Conservation (phyloP, 2,888 invertebrate species). For the Apamea epomidion region DNA sequence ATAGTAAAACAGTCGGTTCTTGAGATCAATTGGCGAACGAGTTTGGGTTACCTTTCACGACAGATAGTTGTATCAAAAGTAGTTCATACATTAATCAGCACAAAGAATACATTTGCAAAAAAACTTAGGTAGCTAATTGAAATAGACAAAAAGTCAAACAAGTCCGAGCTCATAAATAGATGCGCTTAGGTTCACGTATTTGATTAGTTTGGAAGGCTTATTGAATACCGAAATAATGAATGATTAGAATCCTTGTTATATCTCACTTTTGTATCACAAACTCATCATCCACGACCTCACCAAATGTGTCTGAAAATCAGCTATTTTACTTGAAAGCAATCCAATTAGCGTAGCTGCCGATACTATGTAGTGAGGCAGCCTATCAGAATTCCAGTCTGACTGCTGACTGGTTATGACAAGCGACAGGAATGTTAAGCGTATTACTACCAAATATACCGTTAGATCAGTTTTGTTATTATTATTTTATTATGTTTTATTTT, state of each 20-base stretch:
- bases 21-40: neutral
- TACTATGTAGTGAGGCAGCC: constrained; percentile 21
- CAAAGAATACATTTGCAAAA: neutral
- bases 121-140: neutral
- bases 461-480: neutral
- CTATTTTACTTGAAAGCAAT: constrained; percentile 25
- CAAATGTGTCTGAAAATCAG: constrained; percentile 32
- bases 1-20: neutral
- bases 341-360: constrained; percentile 31
- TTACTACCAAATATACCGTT: neutral
- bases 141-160: neutral
- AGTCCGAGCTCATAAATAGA: neutral
- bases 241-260: neutral
- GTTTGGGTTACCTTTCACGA: neutral
- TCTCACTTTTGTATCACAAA: neutral
- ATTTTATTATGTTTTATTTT: neutral
- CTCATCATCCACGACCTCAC: neutral
- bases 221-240: neutral
- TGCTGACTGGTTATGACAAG: constrained; percentile 17
- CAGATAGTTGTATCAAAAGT: neutral
- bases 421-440: neutral
- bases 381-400: constrained; percentile 21
- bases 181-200: neutral
- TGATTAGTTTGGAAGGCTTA: neutral
- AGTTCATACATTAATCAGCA: neutral